Conservation (phyloP, 1,140 invertebrate genomes). For the Pollicipes pollicipes region DNA sequence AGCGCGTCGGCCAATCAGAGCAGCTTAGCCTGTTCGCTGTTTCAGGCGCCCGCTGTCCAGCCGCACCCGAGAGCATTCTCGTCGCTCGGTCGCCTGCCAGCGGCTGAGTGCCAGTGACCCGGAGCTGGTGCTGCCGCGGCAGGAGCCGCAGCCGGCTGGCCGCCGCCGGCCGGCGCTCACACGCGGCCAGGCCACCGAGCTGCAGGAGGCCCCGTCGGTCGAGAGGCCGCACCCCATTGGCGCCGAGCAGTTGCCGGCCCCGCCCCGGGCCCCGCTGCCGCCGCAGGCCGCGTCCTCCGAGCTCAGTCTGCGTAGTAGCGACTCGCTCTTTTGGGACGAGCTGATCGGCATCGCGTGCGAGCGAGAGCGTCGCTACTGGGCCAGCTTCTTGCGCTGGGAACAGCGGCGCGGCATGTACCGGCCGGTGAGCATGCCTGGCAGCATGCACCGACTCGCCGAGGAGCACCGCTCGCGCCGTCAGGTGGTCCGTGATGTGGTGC, state of each 20-base stretch:
- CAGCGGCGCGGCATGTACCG: not conserved
- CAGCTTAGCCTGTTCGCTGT: too few species aligned
- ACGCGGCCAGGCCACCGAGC: not conserved
- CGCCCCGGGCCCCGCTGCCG: too few species aligned
- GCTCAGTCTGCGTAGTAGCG: not conserved
- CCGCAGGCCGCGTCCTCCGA: not conserved
- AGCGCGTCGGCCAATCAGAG: too few species aligned
- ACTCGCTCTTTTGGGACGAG: not conserved
- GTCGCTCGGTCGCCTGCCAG: not conserved
- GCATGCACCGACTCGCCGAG: not conserved
- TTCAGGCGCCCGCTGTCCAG: not conserved
- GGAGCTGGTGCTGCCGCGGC: not conserved
- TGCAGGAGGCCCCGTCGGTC: not conserved
- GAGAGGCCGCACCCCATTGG: not conserved
- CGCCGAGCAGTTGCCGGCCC: not conserved
- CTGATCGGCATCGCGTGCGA: not conserved
- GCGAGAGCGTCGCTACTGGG: not conserved
- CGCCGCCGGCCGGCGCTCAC: not conserved
- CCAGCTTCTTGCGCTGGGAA: not conserved
- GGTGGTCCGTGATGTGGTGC: not conserved
- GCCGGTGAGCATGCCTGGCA: not conserved
- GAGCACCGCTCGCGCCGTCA: not conserved
- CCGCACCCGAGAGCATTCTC: not conserved
- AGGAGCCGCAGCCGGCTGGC: not conserved
- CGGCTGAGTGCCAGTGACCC: not conserved